A percentile compares a stretch with the other conserved stretches of the same genome.
phyloP scores from a whole-genome alignment of 2,113 vertebrate species.

The Corydoras maculifer region DNA sequence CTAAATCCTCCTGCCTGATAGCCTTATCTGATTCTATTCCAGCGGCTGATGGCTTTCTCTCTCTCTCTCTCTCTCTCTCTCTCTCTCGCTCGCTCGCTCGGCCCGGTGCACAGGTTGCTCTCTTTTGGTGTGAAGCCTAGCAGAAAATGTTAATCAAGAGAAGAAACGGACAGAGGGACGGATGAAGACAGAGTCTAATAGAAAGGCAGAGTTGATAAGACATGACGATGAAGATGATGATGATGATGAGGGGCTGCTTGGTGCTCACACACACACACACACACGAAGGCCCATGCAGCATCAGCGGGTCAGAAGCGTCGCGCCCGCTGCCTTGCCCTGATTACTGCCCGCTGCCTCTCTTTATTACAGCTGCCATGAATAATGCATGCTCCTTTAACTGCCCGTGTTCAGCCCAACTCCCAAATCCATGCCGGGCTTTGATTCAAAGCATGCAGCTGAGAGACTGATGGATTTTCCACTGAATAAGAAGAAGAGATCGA shows the following conservation, averaged over 20 bases:
- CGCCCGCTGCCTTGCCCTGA: slow-evolving; percentile 8
- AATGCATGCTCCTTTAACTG: slow-evolving; percentile 20
- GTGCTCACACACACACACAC: slow-evolving; percentile 48
- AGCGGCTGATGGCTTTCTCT: slow-evolving; percentile 58
- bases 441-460: background rate
- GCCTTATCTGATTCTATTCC: slow-evolving; percentile 85
- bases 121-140: slow-evolving; percentile 67
- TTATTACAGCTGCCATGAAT: slow-evolving; percentile 24
- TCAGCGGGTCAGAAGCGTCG: slow-evolving; percentile 9
- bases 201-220: slow-evolving; percentile 56
- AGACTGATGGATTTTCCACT: too few relatives aligned
- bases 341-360: background rate
- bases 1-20: slow-evolving; percentile 76
- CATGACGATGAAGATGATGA: slow-evolving; percentile 50
- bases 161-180: slow-evolving; percentile 39
- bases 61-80: background rate
- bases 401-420: background rate
- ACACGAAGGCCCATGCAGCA: slow-evolving; percentile 51
- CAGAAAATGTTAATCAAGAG: slow-evolving; percentile 77
- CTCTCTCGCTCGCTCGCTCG: slow-evolving; percentile 29
- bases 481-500: too few relatives aligned
- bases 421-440: background rate
- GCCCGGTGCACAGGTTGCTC: slow-evolving; percentile 71
- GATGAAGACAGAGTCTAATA: slow-evolving; percentile 50
- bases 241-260: slow-evolving; percentile 48